A percentile compares a stretch with the other conserved stretches of the same genome.
phyloP scores from a whole-genome alignment of 2,113 vertebrate species.

The Columba livia region DNA sequence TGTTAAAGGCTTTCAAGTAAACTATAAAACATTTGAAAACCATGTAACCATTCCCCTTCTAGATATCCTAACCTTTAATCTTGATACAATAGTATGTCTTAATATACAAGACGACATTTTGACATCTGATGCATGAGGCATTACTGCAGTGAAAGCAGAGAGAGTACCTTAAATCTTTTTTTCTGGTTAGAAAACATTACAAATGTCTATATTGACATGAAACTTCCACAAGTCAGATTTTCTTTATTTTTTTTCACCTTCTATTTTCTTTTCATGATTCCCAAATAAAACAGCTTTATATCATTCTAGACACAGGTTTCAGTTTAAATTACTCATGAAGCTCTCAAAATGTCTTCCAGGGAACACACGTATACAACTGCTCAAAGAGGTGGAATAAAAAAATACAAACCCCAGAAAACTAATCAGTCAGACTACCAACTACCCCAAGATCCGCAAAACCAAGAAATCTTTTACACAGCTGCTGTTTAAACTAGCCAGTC shows the following conservation, averaged over 20 bases:
- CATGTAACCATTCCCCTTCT: neutral
- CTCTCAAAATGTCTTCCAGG: neutral
- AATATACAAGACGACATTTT: neutral
- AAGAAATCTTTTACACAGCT: neutral
- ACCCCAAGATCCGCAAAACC: neutral
- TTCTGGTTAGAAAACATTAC: neutral
- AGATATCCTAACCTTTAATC: neutral
- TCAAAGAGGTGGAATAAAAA: neutral
- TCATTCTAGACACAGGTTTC: neutral
- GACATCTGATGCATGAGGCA: neutral
- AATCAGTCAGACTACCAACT: neutral
- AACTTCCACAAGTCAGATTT: neutral
- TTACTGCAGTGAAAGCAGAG: neutral
- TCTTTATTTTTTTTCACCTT: neutral
- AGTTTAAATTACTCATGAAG: neutral
- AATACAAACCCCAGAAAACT: neutral
- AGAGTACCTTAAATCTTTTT: neutral
- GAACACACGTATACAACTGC: neutral
- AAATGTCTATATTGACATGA: rapidly evolving
- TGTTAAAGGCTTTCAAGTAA: neutral
- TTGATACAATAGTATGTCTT: neutral
- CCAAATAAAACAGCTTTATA: neutral
- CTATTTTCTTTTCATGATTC: neutral
- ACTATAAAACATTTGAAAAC: neutral
- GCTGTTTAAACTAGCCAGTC: neutral